Evolutionary conservation across 2,888 invertebrate species (phyloP), one percentile per base, ranked within the genome.

Genomic region (Ypsolopha scabrella): DNA sequence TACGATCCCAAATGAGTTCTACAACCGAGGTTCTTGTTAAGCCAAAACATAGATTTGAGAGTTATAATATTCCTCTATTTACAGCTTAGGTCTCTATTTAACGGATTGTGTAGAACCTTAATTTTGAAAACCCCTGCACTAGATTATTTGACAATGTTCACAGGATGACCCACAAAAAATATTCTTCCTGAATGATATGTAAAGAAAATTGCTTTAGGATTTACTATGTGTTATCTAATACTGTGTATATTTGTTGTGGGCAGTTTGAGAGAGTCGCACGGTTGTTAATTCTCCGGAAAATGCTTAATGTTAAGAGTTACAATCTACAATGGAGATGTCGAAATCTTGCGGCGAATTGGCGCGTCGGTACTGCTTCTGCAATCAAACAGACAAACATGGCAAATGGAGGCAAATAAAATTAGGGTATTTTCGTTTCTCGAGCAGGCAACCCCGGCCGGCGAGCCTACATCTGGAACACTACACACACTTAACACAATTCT

Each of bases 321-420:
- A 65, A 69, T 73, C 75, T 81, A 82, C 59, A 72, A 64, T 59
- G 63, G 58, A 64, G 63, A 60, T 65, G 68, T 68, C 67, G 71
- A 10, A 10, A 43, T 13, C 34, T 41, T n/a, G 13, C 37, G 44
- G 37, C 48, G 24, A 37, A 7, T 35, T 10, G 41, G 66, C 61
- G 64, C 57, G 62, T 60, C 61, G 65, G 62, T 61, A 61, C 67
- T 63, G 62, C 51, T 64, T 80, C 85, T 86, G 85, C 60, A 85
- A 86, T 70, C 80, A 85, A 83, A 83, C 75, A 81, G 72, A 80
- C 70, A 61, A 64, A 82, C 81, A 82, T 86, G 83, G 85, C 85
- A 85, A 82, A 68, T 69, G 61, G 61, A 67, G 65, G 59, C 67
- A 65, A 59, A 38, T 51, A 51, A 44, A 59, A 52, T n/a, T 43